A percentile compares a stretch with the other conserved stretches of the same genome.
phyloP scores from a whole-genome alignment of 2,113 vertebrate species.

The Tyto alba region DNA sequence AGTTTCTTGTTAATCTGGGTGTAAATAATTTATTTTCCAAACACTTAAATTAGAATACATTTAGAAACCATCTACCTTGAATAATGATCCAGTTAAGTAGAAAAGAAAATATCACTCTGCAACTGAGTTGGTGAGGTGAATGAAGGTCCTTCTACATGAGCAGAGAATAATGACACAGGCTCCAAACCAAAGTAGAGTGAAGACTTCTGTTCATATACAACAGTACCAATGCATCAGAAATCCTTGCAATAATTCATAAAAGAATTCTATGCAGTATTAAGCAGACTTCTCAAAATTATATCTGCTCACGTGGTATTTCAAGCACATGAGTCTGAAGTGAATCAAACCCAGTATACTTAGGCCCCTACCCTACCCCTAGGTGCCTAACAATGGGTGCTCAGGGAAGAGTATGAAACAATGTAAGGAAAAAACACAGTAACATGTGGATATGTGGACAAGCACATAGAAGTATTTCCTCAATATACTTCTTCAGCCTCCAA shows the following conservation, averaged over 20 bases:
- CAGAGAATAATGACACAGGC: not conserved
- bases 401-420: not conserved
- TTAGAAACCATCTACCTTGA: not conserved
- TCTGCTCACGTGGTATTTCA: not conserved
- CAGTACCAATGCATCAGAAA: not conserved
- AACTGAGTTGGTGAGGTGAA: not conserved
- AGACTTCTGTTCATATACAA: not conserved
- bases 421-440: not conserved
- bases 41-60: not conserved
- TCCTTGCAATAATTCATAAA: not conserved
- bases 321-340: not conserved
- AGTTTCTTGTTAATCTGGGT: not conserved
- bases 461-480: not conserved
- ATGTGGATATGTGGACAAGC: not conserved
- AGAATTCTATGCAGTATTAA: not conserved
- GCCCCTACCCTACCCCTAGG: not conserved
- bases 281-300: not conserved
- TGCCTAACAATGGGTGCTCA: fast-evolving
- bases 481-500: not conserved
- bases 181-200: not conserved
- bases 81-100: not conserved
- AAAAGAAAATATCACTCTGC: not conserved
- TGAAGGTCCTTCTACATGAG: not conserved
- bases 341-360: not conserved
- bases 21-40: not conserved